Evolutionary conservation across 1,140 invertebrate species (phyloP).

Genomic region (Scylla paramamosain): DNA sequence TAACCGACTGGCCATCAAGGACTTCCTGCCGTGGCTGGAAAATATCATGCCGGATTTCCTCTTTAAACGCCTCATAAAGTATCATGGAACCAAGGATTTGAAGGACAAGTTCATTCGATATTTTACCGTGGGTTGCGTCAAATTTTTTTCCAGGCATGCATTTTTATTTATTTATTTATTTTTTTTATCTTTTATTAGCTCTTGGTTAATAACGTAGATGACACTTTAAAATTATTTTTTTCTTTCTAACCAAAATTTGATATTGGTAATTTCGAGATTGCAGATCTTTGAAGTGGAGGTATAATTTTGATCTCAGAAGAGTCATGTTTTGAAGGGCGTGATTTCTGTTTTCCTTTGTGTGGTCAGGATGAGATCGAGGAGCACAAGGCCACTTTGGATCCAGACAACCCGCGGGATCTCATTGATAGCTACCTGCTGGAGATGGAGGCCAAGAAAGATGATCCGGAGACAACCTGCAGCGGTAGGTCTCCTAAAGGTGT

Average conservation of each 20-base stretch:
- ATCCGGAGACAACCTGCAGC: neutral
- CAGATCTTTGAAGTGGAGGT: no score
- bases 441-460: neutral
- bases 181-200: no score
- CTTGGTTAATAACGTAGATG: no score
- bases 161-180: no score
- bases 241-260: no score
- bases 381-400: neutral
- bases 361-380: conserved; percentile 7
- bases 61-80: neutral
- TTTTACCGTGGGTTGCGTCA: neutral
- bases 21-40: neutral
- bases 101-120: neutral
- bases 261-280: no score
- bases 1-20: neutral
- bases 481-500: neutral
- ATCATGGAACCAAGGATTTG: neutral
- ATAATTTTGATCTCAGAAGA: no score
- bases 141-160: neutral
- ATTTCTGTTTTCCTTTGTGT: neutral
- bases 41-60: conserved; percentile 24
- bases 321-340: no score
- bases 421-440: conserved; percentile 50
- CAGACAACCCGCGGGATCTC: conserved; percentile 32
- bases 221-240: no score